Evolutionary conservation across 2,888 invertebrate species (phyloP).

Genomic region (Drosophila fulvimacula): DNA sequence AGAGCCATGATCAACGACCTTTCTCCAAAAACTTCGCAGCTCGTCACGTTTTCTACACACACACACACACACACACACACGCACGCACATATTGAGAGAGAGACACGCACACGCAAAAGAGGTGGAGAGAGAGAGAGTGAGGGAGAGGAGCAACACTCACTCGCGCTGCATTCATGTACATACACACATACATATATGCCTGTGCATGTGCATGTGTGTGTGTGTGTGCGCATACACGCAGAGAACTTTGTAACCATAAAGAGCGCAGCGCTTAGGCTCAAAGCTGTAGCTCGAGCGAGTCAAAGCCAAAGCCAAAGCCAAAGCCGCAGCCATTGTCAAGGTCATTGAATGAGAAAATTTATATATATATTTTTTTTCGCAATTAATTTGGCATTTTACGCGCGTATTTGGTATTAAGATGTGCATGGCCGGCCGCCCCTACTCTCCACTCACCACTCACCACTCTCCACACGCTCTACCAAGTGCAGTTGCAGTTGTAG

Average conservation of each 20-base stretch:
- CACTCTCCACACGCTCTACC: background rate
- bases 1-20: conserved; percentile 79
- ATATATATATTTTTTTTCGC: conserved; percentile 57
- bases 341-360: conserved; percentile 78
- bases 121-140: background rate
- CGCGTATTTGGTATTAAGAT: conserved; percentile 59
- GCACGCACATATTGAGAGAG: too few relatives aligned
- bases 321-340: conserved; percentile 72
- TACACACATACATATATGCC: background rate
- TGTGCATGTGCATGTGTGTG: background rate
- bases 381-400: conserved; percentile 70
- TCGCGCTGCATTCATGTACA: background rate
- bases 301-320: conserved; percentile 29
- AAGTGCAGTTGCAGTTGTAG: conserved; percentile 13
- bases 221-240: conserved; percentile 19
- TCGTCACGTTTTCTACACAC: conserved; percentile 79
- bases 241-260: conserved; percentile 51
- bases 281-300: conserved; percentile 23
- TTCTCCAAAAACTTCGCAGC: conserved; percentile 78
- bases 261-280: conserved; percentile 39
- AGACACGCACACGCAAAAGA: conserved; percentile 20
- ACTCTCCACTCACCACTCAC: background rate
- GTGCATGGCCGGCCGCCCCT: conserved; percentile 2
- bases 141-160: background rate
- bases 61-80: conserved; percentile 17